These are phyloP conservation scores for Proales similis DNA, from an alignment of 1,140 invertebrate genomes.

Conservation along the genomic window DNA sequence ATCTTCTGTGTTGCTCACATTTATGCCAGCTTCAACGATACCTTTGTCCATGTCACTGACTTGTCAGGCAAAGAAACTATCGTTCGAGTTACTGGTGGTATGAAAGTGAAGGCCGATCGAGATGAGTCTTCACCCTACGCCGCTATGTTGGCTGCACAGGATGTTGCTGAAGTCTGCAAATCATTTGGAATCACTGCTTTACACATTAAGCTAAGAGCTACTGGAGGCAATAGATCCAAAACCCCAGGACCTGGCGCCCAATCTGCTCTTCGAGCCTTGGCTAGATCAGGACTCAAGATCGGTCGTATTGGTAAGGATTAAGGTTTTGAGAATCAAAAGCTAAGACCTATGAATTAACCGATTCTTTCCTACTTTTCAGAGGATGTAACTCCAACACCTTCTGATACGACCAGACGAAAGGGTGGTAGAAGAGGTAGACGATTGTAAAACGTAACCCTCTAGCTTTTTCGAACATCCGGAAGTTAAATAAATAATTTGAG, in stretches of 20 bases:
- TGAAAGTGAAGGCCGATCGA: conserved; percentile 99
- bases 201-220: conserved; percentile 94
- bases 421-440: conserved; percentile 96
- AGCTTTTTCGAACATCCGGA: background rate
- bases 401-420: conserved; percentile 96
- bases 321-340: background rate
- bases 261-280: conserved; percentile 89
- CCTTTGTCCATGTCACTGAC: conserved; percentile 99
- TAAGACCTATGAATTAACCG: background rate
- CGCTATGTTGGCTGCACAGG: conserved; percentile 99
- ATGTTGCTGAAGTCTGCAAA: conserved; percentile 98
- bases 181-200: conserved; percentile 87
- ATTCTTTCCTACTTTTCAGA: conserved; percentile 50
- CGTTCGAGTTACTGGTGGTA: conserved; percentile 93
- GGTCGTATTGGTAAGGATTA: conserved; percentile 73
- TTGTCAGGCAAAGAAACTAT: conserved; percentile 97
- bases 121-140: conserved; percentile 99
- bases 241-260: conserved; percentile 86
- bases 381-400: conserved; percentile 98
- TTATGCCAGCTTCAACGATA: conserved; percentile 98
- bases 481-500: conserved; percentile 10
- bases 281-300: conserved; percentile 97
- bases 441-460: conserved; percentile 63
- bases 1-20: conserved; percentile 99
- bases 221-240: conserved; percentile 78